Evolutionary conservation across 2,797 vertebrate species (phyloP).

Genomic region (Rhyacichthys aspro): DNA sequence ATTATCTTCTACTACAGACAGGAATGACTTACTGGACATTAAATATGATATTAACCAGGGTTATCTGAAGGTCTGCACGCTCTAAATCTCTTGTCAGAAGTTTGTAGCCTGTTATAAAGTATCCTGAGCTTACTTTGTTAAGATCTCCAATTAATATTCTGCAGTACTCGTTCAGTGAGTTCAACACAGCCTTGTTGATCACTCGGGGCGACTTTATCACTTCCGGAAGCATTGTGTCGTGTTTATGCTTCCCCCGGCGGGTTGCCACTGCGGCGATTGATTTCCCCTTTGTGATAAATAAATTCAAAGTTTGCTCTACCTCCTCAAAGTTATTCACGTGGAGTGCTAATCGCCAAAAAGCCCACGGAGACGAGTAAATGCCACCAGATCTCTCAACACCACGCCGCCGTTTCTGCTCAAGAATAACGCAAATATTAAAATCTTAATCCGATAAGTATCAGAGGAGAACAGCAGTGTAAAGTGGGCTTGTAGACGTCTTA

Average conservation of each 20-base stretch:
- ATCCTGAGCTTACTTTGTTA: not conserved
- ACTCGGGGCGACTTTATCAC: slow-evolving; percentile 1
- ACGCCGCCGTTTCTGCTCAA: not conserved
- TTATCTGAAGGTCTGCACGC: too few relatives aligned
- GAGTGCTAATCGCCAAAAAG: not conserved
- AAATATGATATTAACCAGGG: too few relatives aligned
- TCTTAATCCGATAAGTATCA: too few relatives aligned
- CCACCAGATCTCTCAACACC: slow-evolving; percentile 5
- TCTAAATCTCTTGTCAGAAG: not conserved
- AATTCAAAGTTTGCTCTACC: slow-evolving; percentile 7
- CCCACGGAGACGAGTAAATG: slow-evolving; percentile 1
- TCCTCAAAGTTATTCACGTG: not conserved
- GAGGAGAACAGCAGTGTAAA: slow-evolving; percentile 33
- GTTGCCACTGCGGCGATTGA: not conserved
- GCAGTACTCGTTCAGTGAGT: not conserved
- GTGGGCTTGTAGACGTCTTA: slow-evolving; percentile 4
- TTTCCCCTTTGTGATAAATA: slow-evolving; percentile 9
- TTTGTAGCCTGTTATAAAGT: fast-evolving
- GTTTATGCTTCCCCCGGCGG: not conserved
- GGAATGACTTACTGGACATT: too few relatives aligned
- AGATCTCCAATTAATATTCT: not conserved
- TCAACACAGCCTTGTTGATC: not conserved
- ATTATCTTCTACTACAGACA: too few relatives aligned
- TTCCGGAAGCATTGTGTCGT: slow-evolving; percentile 8
- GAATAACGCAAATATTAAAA: not conserved